Conservation (phyloP, 1,140 invertebrate species). For the Zaprionus lachaisei region DNA sequence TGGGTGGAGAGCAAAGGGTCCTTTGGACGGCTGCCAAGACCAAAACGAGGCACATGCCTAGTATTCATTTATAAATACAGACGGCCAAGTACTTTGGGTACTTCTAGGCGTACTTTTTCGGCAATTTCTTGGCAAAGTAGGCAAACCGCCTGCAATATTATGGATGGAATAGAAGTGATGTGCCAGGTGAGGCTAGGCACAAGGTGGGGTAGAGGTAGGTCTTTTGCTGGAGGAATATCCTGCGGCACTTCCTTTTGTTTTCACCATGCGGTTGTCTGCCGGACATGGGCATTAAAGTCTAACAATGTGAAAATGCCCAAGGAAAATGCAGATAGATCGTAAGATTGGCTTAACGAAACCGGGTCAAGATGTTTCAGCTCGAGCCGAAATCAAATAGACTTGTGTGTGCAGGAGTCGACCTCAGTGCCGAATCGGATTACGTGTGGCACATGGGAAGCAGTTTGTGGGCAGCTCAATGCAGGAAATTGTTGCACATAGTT, state of each 20-base stretch:
- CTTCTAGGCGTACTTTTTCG: conserved; percentile 31
- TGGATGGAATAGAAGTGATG: conserved; percentile 7
- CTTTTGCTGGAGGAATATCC: conserved; percentile 27
- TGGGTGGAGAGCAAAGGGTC: not conserved
- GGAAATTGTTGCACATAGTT: conserved; percentile 40
- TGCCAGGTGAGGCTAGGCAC: not conserved
- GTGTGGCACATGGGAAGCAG: conserved; percentile 12
- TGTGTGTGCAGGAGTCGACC: not conserved
- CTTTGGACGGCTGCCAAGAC: conserved; percentile 51
- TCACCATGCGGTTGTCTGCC: conserved; percentile 29
- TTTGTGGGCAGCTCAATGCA: not conserved
- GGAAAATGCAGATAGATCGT: conserved; percentile 48
- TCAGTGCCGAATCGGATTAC: conserved; percentile 16
- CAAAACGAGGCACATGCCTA: conserved; percentile 28
- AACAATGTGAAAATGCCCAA: conserved; percentile 46
- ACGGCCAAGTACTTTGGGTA: conserved; percentile 31
- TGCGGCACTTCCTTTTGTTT: conserved; percentile 51
- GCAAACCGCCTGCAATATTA: conserved; percentile 21
- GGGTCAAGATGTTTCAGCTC: conserved; percentile 20
- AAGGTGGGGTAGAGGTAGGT: not conserved
- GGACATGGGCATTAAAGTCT: conserved; percentile 58
- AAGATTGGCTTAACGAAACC: conserved; percentile 42
- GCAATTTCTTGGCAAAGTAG: conserved; percentile 37
- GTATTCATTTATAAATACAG: conserved; percentile 64
- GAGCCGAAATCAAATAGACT: conserved; percentile 6